Evolutionary conservation across 1,140 invertebrate species (phyloP), one percentile per base, ranked within the genome.

Genomic region (Euglossa dilemma): DNA sequence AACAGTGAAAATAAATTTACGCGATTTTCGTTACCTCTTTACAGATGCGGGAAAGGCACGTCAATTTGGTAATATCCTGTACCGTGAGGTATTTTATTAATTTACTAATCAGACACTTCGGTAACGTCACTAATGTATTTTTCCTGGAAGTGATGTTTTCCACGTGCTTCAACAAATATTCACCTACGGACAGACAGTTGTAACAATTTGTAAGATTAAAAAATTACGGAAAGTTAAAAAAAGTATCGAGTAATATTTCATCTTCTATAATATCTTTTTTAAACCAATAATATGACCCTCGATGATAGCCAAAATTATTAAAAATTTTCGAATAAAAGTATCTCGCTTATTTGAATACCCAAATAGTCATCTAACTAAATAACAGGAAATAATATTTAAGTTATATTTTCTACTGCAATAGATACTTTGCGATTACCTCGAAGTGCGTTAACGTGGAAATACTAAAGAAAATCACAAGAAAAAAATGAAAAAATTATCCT

Each of bases 41-140:
- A 5, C 93, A 87, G 66, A 91, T 85, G 25, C 88, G 91, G 0
- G 92, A 94, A 7, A 93, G 81, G 36, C 84, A 84, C 8, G 86
- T 86, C 75, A 95, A 84, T 52, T 91, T 92, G 5, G 91, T 25
- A 56, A 95, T 88, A 69, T 94, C 94, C 7, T 90, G 88, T 5
- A 88, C 63, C 0, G 80, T 70, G 25, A 94, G 72, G 83, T 91
- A 93, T 11, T 64, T 80, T 5, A 93, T 61, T 56, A 95, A 90
- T 70, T 78, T 90, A 61, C 73, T 71, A 12, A 92, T 81, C 8
- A 91, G 6, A 57, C 73, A 69, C 72, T 61, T 83, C 16, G 92
- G 91, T 16, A 93, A 81, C 23, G 91, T 91, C 11, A 92, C 70
- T 56, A 93, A 80, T 0, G 88, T 85, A 25, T 82, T 88, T 16